These are phyloP conservation scores for Galemys pyrenaicus DNA, from an alignment of 2,113 vertebrate species.

Conservation along the genomic window DNA sequence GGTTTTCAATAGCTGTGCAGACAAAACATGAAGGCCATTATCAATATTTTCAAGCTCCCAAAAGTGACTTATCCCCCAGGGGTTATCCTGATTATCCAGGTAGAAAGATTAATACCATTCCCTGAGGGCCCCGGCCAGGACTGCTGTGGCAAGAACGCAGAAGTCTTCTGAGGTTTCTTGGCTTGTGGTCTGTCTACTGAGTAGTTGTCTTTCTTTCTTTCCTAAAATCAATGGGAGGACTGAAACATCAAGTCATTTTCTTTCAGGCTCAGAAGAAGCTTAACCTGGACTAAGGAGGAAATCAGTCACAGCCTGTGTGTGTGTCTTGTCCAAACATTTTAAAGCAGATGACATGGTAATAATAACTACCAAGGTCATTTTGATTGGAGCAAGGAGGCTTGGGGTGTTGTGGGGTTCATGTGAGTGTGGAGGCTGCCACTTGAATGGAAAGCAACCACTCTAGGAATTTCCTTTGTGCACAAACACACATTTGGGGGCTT, in stretches of 20 bases:
- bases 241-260: not conserved
- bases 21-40: not conserved
- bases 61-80: not conserved
- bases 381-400: not conserved
- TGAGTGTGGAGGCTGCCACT: not conserved
- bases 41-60: not conserved
- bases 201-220: not conserved
- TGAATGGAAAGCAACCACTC: not conserved
- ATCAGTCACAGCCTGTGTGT: not conserved
- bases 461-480: not conserved
- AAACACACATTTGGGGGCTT: not conserved
- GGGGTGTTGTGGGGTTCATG: not conserved
- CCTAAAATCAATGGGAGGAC: not conserved
- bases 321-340: not conserved
- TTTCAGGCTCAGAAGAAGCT: not conserved
- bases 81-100: not conserved
- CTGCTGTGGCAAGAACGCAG: not conserved
- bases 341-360: not conserved
- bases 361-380: not conserved
- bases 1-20: not conserved
- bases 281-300: not conserved
- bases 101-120: not conserved
- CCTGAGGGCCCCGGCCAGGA: not conserved
- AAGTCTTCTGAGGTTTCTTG: not conserved
- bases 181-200: not conserved